phyloP scores from a whole-genome alignment of 2,888 invertebrate species.

The Lutraria lutraria region DNA sequence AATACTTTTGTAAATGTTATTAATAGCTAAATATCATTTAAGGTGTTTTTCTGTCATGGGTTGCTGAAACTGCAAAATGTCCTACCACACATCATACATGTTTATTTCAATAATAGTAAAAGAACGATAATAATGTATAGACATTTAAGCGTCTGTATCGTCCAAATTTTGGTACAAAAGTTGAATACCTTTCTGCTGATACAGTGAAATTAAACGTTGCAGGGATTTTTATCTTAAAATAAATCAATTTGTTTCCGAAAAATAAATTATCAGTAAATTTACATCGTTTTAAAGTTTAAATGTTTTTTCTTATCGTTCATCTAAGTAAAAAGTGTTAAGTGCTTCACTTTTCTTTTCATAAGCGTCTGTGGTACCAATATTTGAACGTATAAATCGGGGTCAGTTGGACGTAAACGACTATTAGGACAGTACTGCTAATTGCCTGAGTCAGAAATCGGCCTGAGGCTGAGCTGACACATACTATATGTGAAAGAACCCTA shows the following conservation, averaged over 20 bases:
- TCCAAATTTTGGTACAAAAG: neutral
- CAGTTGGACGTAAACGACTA: neutral
- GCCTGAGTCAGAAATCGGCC: neutral
- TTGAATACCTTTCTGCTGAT: neutral
- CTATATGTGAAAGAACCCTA: constrained; percentile 51
- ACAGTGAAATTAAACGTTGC: neutral
- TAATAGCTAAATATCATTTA: too few species aligned
- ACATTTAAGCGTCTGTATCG: neutral
- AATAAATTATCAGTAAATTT: neutral
- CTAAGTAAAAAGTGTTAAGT: constrained; percentile 3
- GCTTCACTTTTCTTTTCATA: neutral
- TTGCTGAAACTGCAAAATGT: too few species aligned
- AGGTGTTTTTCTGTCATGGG: too few species aligned
- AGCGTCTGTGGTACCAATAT: neutral
- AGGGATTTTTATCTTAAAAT: neutral
- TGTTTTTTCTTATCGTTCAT: neutral
- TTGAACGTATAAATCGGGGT: neutral
- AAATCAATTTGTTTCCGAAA: constrained; percentile 2
- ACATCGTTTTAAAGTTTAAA: neutral
- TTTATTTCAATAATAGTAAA: too few species aligned
- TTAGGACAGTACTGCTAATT: constrained; percentile 3
- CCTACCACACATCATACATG: too few species aligned
- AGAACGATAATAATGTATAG: too few species aligned
- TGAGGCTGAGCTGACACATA: neutral
- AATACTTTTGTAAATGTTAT: too few species aligned